Conservation (phyloP, 2,888 invertebrate genomes). For the Apoda limacodes region DNA sequence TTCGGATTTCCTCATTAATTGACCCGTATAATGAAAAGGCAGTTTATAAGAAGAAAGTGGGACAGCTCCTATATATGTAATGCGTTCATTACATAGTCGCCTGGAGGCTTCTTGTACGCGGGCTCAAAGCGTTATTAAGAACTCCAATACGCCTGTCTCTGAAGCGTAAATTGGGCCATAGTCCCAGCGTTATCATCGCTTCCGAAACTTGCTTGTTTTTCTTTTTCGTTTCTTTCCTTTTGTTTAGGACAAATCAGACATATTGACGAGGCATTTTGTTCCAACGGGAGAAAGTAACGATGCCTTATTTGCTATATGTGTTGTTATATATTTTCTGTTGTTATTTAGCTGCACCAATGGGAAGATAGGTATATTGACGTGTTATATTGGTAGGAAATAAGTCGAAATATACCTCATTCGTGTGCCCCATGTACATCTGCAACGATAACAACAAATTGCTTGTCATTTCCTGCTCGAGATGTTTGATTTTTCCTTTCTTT, state of each 20-base stretch:
- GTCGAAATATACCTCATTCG: no score
- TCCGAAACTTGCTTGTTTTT: conserved; percentile 28
- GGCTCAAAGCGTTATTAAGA: no score
- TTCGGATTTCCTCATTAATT: no score
- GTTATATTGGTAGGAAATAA: conserved; percentile 1
- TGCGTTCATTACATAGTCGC: conserved; percentile 25
- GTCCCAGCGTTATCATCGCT: conserved; percentile 31
- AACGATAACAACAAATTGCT: no score
- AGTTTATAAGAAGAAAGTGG: no score
- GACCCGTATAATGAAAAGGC: no score
- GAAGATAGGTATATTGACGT: no score
- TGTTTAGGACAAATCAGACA: conserved; percentile 33
- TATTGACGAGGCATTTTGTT: conserved; percentile 36
- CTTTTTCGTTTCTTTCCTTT: conserved; percentile 25
- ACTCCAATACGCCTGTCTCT: no score
- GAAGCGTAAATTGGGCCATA: conserved; percentile 34
- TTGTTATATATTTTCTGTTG: conserved; percentile 12
- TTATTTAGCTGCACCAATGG: conserved; percentile 29
- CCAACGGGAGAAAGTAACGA: conserved; percentile 25
- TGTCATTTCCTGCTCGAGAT: no score
- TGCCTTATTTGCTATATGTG: not conserved
- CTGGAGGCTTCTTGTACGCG: no score
- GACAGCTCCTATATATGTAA: conserved; percentile 1
- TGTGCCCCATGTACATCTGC: no score
- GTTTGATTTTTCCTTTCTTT: no score